A percentile compares a stretch with the other conserved stretches of the same genome.
Conservation (phyloP, 1,140 invertebrate genomes). For the Pinna nobilis region DNA sequence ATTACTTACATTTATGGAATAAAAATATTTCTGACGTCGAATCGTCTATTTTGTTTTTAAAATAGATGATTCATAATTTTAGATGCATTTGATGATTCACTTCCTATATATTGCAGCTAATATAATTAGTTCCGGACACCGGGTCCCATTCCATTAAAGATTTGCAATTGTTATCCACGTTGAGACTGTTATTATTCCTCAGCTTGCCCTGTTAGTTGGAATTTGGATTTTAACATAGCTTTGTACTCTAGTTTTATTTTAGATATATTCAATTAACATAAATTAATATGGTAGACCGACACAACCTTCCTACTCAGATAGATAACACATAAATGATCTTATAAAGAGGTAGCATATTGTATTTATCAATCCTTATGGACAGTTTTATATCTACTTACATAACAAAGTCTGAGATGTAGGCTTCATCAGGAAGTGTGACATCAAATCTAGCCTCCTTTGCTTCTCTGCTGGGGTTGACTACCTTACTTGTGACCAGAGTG, state of each 20-base stretch:
- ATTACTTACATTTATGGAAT: no score
- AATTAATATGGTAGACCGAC: background rate
- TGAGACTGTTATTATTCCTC: no score
- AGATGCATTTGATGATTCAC: no score
- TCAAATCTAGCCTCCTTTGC: conserved; percentile 57
- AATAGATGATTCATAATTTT: no score
- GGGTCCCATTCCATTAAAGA: no score
- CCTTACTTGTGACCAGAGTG: conserved; percentile 51
- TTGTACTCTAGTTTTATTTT: background rate
- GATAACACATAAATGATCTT: background rate
- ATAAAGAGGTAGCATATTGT: background rate
- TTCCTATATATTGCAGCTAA: no score
- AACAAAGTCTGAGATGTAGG: conserved; percentile 65
- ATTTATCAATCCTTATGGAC: background rate
- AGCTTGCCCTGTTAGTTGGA: no score
- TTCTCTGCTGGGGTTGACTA: conserved; percentile 48
- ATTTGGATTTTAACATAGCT: background rate
- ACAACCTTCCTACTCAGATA: background rate
- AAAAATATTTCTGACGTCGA: no score
- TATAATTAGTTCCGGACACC: no score
- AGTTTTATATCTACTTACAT: conserved; percentile 43
- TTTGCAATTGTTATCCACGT: no score
- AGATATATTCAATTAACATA: background rate
- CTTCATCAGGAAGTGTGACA: conserved; percentile 62
- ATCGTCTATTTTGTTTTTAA: no score